Evolutionary conservation across 2,888 invertebrate genomes (phyloP).

Genomic region (Leucania comma): DNA sequence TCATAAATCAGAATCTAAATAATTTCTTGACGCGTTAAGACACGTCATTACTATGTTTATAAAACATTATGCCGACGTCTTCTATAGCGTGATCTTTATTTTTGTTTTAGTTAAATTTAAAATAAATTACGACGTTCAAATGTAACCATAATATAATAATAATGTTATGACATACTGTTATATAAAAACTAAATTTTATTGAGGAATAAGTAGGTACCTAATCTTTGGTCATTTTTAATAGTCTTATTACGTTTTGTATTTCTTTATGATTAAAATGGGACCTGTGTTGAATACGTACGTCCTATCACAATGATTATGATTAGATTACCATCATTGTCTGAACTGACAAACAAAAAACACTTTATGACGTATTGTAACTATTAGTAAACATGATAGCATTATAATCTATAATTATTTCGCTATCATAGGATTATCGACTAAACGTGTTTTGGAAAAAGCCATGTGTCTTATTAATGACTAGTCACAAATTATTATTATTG

Average conservation of each 20-base stretch:
- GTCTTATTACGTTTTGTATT: not conserved
- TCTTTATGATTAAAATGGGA: constrained; percentile 1
- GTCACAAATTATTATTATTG: constrained; percentile 7
- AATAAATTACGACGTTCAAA: not conserved
- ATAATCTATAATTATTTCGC: constrained; percentile 24
- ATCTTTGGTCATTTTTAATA: too few relatives aligned
- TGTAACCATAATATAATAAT: not conserved
- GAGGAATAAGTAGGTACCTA: not conserved
- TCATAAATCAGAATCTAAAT: constrained; percentile 13
- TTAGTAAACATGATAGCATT: constrained; percentile 32
- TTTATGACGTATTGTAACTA: constrained; percentile 23
- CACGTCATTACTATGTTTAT: constrained; percentile 48
- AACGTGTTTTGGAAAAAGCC: not conserved
- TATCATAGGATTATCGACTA: constrained; percentile 16
- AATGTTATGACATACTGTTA: not conserved
- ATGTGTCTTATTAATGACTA: not conserved
- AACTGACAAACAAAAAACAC: constrained; percentile 38
- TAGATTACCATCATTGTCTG: constrained; percentile 14
- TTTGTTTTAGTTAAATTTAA: not conserved
- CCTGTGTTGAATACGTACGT: not conserved
- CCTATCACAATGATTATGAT: constrained; percentile 34
- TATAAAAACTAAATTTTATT: not conserved
- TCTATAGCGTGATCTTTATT: constrained; percentile 10
- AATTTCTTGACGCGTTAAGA: constrained; percentile 9
- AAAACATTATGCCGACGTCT: constrained; percentile 33